phyloP scores from a whole-genome alignment of 2,113 vertebrate species.

The Zapornia atra region DNA sequence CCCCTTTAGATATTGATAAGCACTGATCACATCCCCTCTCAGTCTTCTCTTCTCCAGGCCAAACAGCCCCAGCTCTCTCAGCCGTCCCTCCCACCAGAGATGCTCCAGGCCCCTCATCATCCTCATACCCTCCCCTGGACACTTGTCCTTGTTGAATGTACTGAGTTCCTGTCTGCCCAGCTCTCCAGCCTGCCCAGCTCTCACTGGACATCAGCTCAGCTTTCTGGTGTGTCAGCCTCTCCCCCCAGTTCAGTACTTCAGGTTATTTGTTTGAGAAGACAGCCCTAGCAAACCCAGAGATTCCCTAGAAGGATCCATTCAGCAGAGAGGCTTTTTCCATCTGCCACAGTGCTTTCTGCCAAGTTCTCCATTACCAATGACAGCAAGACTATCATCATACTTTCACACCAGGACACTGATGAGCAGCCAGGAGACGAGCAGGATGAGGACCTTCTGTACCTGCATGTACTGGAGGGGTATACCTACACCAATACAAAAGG shows the following conservation, averaged over 20 bases:
- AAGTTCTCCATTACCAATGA: neutral
- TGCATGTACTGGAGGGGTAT: neutral
- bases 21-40: too few relatives aligned
- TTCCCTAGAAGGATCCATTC: neutral
- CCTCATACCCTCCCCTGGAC: too few relatives aligned
- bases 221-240: too few relatives aligned
- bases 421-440: neutral
- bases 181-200: too few relatives aligned
- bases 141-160: too few relatives aligned
- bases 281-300: neutral
- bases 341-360: neutral
- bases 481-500: neutral
- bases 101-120: too few relatives aligned
- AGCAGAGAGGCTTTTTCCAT: neutral
- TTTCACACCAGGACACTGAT: fast-evolving
- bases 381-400: neutral
- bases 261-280: neutral
- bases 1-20: too few relatives aligned
- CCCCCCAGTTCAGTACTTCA: neutral
- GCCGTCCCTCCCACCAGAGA: too few relatives aligned
- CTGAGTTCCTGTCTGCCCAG: too few relatives aligned
- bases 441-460: neutral
- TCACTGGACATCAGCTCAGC: too few relatives aligned
- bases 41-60: too few relatives aligned
- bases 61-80: too few relatives aligned